Evolutionary conservation across 2,113 vertebrate species (phyloP).

Genomic region (Pristiophorus japonicus): DNA sequence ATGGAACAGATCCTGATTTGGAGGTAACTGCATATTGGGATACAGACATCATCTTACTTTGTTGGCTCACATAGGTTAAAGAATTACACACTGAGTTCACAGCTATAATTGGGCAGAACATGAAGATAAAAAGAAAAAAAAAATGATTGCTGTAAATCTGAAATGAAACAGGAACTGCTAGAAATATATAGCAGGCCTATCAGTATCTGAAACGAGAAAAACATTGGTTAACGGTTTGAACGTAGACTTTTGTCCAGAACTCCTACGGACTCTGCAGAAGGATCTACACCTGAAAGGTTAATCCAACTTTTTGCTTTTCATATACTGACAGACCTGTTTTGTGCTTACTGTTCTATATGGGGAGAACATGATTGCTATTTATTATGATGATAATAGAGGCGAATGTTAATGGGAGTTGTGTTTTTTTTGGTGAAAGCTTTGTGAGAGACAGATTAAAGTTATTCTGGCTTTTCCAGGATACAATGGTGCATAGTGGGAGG

Average conservation of each 20-base stretch:
- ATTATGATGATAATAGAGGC: not conserved
- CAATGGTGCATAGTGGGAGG: not conserved
- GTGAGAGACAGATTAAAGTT: not conserved
- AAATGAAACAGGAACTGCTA: not conserved
- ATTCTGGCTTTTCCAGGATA: not conserved
- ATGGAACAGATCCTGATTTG: not conserved
- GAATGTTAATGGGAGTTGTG: not conserved
- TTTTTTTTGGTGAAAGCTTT: not conserved
- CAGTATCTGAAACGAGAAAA: not conserved
- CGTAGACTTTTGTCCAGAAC: not conserved
- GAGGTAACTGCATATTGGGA: not conserved
- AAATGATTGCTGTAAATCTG: not conserved
- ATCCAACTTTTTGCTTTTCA: not conserved
- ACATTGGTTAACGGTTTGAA: not conserved
- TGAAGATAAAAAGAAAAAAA: not conserved
- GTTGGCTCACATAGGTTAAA: not conserved
- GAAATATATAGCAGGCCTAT: not conserved
- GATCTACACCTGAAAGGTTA: not conserved
- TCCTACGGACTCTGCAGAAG: not conserved
- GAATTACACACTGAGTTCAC: not conserved
- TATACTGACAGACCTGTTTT: not conserved
- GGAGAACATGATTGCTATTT: not conserved
- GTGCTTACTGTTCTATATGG: not conserved
- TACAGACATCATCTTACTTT: not conserved
- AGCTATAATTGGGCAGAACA: not conserved